phyloP scores from a whole-genome alignment of 2,888 invertebrate genomes.

The Saturnia pavonia region DNA sequence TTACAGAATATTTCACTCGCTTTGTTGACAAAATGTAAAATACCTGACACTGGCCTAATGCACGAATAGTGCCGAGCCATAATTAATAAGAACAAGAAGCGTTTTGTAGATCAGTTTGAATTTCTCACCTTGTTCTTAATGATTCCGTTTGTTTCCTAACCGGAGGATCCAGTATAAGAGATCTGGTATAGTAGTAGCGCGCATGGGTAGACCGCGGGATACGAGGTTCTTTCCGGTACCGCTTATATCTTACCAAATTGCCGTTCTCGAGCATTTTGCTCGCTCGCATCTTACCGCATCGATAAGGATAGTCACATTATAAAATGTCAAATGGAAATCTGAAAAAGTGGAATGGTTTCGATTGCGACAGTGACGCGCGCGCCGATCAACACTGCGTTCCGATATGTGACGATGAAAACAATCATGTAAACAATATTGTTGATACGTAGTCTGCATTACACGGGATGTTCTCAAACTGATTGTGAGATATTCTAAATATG shows the following conservation, averaged over 20 bases:
- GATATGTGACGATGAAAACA: conserved; percentile 67
- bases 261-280: conserved; percentile 61
- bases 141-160: conserved; percentile 37
- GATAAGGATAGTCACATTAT: conserved; percentile 34
- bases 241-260: conserved; percentile 54
- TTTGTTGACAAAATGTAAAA: too few relatives aligned
- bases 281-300: conserved; percentile 51
- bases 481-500: conserved; percentile 4
- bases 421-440: conserved; percentile 74
- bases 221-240: conserved; percentile 61
- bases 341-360: background rate
- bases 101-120: background rate
- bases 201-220: conserved; percentile 57
- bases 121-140: conserved; percentile 52
- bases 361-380: conserved; percentile 41
- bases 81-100: too few relatives aligned
- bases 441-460: conserved; percentile 49
- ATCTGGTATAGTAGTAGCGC: conserved; percentile 65
- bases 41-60: too few relatives aligned
- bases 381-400: conserved; percentile 40
- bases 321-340: conserved; percentile 24
- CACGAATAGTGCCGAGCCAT: too few relatives aligned
- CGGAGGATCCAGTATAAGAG: conserved; percentile 52
- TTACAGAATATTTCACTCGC: too few relatives aligned
- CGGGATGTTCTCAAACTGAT: conserved; percentile 46